Evolutionary conservation across 1,140 invertebrate species (phyloP).

Genomic region (Drosophila grimshawi): DNA sequence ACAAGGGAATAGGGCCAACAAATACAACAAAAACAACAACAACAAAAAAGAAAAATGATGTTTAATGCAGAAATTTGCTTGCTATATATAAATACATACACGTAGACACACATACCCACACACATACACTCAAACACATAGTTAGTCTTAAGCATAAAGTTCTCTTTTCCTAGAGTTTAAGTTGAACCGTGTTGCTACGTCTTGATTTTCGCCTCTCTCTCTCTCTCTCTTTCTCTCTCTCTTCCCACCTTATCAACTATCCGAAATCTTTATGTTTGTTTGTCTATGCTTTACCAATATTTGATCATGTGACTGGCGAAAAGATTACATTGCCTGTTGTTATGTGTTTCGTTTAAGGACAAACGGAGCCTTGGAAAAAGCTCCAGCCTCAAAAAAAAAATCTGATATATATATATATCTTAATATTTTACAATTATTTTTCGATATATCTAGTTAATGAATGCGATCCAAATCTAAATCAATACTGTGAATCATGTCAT

Average conservation of each 20-base stretch:
- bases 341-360: conserved; percentile 71
- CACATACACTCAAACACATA: conserved; percentile 32
- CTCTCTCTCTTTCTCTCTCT: background rate
- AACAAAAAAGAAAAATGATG: conserved; percentile 40
- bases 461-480: conserved; percentile 51
- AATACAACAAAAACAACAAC: conserved; percentile 34
- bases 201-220: conserved; percentile 45
- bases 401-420: conserved; percentile 47
- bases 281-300: conserved; percentile 40
- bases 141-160: conserved; percentile 70
- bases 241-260: conserved; percentile 8
- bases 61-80: conserved; percentile 64
- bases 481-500: conserved; percentile 64
- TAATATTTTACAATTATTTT: conserved; percentile 44
- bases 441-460: conserved; percentile 51
- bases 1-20: conserved; percentile 65
- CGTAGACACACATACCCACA: conserved; percentile 32
- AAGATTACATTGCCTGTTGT: conserved; percentile 51
- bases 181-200: conserved; percentile 63
- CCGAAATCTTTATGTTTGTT: conserved; percentile 55
- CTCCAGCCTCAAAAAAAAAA: conserved; percentile 46
- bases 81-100: conserved; percentile 49
- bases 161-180: conserved; percentile 71
- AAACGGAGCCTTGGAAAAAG: conserved; percentile 44
- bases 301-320: conserved; percentile 35